phyloP scores from a whole-genome alignment of 2,797 vertebrate species.

The Rhynchotus rufescens region DNA sequence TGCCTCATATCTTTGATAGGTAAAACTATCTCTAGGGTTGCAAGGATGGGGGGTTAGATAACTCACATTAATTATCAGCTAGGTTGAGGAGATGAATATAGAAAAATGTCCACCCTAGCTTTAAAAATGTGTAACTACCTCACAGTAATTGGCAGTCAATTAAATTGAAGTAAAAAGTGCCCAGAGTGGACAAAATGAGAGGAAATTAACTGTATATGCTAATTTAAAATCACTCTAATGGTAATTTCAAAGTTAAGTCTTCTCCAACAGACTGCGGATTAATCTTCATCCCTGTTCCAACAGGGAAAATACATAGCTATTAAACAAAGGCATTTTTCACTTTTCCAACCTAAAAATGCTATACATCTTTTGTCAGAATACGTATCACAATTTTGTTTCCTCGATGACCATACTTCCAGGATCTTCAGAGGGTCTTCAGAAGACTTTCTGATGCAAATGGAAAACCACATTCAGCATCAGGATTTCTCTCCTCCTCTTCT shows the following conservation, averaged over 20 bases:
- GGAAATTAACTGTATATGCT: conserved; percentile 28
- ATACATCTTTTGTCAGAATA: background rate
- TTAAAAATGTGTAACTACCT: conserved; percentile 49
- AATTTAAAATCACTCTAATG: conserved; percentile 53
- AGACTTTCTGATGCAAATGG: background rate
- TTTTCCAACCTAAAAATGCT: background rate
- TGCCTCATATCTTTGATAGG: background rate
- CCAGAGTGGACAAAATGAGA: conserved; percentile 44
- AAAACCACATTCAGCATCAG: background rate
- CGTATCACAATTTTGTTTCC: background rate
- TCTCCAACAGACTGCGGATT: background rate
- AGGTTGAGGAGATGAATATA: background rate
- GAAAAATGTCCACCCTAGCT: background rate
- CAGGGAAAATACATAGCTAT: background rate
- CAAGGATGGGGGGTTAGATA: background rate
- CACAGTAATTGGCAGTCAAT: conserved; percentile 57
- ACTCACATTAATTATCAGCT: conserved; percentile 29
- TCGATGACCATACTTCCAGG: background rate
- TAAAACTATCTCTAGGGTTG: background rate
- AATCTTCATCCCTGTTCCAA: conserved; percentile 34
- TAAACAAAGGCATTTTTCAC: conserved; percentile 28
- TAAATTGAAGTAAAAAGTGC: conserved; percentile 31
- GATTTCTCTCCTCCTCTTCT: background rate
- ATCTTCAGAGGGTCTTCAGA: background rate
- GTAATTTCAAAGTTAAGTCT: conserved; percentile 34